A percentile compares a stretch with the other conserved stretches of the same genome.
Evolutionary conservation across 2,888 invertebrate species (phyloP).

Genomic region (Leucophenga maculata): DNA sequence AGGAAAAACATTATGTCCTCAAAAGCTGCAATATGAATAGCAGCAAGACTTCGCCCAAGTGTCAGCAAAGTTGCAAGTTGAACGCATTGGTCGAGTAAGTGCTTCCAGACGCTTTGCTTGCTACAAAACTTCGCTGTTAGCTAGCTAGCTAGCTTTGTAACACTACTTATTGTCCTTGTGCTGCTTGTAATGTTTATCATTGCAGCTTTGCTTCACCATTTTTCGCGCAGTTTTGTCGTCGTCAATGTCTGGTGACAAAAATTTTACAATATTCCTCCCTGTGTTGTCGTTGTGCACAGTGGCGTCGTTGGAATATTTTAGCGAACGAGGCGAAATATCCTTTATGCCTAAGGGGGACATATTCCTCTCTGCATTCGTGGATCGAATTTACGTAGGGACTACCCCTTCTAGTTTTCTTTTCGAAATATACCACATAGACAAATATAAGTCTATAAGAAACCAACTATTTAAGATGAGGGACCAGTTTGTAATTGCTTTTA

Average conservation of each 20-base stretch:
- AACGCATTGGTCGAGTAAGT: not conserved
- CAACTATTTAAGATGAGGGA: too few relatives aligned
- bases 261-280: conserved; percentile 43
- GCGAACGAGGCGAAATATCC: too few relatives aligned
- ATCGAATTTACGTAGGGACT: too few relatives aligned
- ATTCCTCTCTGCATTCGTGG: too few relatives aligned
- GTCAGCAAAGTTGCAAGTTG: conserved; percentile 40
- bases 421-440: too few relatives aligned
- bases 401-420: too few relatives aligned
- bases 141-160: not conserved
- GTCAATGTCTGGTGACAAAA: not conserved
- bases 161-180: not conserved
- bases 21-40: not conserved
- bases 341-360: too few relatives aligned
- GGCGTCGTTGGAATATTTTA: too few relatives aligned
- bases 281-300: conserved; percentile 17
- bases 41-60: conserved; percentile 17
- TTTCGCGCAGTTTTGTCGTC: not conserved
- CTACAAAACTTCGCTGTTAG: not conserved
- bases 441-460: too few relatives aligned
- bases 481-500: too few relatives aligned
- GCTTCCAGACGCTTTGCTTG: conserved; percentile 14
- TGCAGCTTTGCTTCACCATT: conserved; percentile 39
- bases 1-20: conserved; percentile 44
- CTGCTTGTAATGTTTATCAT: conserved; percentile 54